Conservation (phyloP, 2,113 vertebrate genomes). For the Prolemur simus region DNA sequence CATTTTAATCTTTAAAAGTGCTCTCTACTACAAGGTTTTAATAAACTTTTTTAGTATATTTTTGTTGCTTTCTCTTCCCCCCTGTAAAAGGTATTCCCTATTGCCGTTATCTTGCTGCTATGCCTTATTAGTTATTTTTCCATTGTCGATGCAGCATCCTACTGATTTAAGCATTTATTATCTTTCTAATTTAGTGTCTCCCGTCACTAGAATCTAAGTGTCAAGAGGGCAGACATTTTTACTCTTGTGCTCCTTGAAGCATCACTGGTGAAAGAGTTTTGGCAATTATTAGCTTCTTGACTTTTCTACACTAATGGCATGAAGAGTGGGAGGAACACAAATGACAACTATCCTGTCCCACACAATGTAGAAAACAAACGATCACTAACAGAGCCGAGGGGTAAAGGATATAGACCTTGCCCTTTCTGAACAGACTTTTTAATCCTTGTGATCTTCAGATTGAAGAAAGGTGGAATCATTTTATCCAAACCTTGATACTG, state of each 20-base stretch:
- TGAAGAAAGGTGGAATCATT: background rate
- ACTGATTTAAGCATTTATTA: accelerated
- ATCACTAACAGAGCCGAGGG: background rate
- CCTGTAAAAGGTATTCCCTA: accelerated
- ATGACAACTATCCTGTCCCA: background rate
- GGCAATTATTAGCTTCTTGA: background rate
- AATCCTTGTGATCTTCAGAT: background rate
- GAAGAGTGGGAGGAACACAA: background rate
- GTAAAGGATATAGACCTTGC: accelerated
- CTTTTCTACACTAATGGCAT: background rate
- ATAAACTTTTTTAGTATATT: accelerated
- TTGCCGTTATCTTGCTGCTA: accelerated
- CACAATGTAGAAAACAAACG: background rate
- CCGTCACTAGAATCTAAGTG: background rate
- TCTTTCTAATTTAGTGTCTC: accelerated
- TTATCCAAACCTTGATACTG: background rate
- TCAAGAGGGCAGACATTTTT: background rate
- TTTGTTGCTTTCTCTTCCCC: accelerated
- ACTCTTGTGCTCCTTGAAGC: background rate
- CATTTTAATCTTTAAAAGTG: background rate
- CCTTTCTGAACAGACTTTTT: background rate
- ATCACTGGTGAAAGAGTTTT: accelerated
- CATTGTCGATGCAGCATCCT: accelerated
- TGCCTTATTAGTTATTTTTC: background rate
- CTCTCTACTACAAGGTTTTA: background rate